Base-by-base conservation (phyloP, 2,888 invertebrate genomes). In the Chesias legatella region DNA sequence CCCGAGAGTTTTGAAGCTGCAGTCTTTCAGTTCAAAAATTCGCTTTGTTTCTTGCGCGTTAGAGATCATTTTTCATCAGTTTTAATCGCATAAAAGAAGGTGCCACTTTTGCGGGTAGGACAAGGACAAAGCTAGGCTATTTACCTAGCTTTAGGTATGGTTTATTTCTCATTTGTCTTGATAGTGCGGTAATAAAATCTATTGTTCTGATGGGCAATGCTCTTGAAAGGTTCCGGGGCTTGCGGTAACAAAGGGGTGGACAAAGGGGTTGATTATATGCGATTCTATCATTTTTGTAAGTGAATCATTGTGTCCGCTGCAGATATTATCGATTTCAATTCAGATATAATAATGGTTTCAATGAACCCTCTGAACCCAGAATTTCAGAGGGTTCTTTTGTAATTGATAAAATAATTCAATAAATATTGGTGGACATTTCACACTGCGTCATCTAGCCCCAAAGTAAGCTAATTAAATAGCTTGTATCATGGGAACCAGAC, bases 151-250 rank as follows among this genome's bases (percentile, higher is more conserved):
- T 58, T 74, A 64, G 68, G 67, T 76, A 72, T 79, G 72, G 77
- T 80, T 69, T 81, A 78, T 83, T 78, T 74, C 78, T 80, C 84
- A 83, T 86, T 85, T 83, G 82, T 85, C 84, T 85, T 82, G 71
- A 76, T 79, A 75, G 75, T 77, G 70, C 50, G 72, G 73, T 78
- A 70, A 75, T 76, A 77, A 77, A 77, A 76, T 67, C 73, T 71
- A 78, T 80, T 83, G 79, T 81, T 53, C 41, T 56, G 54, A 42
- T 40, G 48, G 39, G 37, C 22, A 43, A 43, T 41, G 51, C 37
- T 40, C 42, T 40, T 42, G 44, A 47, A 49, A 50, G 48, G 45
- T 42, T n/a, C 20, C 24, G 21, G 45, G 43, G 45, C 49, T 43
- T 51, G 53, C 32, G 41, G 50, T 43, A 40, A 51, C 54, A 56